A percentile compares a stretch with the other conserved stretches of the same genome.
Evolutionary conservation across 1,140 invertebrate species (phyloP).

Genomic region (Apis florea): DNA sequence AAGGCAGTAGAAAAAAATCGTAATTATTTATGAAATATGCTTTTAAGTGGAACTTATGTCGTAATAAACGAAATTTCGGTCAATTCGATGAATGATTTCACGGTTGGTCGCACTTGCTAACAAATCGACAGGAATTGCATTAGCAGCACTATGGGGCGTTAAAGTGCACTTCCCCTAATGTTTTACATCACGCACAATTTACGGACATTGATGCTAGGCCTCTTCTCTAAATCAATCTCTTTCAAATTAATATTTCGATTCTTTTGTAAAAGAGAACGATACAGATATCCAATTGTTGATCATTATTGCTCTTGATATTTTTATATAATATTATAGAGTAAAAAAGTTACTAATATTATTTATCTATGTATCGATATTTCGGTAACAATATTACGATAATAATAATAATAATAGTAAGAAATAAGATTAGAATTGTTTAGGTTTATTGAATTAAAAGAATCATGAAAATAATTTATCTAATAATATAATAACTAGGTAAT

Average conservation of each 20-base stretch:
- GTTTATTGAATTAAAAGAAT: no score
- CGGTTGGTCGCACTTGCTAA: slow-evolving; percentile 23
- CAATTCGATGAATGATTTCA: slow-evolving; percentile 27
- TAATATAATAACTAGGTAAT: no score
- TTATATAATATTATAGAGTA: no score
- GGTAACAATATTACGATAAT: background rate
- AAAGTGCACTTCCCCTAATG: slow-evolving; percentile 55
- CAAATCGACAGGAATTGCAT: slow-evolving; percentile 55
- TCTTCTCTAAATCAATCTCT: slow-evolving; percentile 11
- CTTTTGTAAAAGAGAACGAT: background rate
- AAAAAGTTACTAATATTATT: background rate
- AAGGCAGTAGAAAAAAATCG: no score
- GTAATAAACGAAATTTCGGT: background rate
- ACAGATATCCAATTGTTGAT: no score
- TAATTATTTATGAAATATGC: no score
- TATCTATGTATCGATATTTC: background rate
- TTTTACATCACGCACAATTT: slow-evolving; percentile 55
- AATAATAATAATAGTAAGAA: no score
- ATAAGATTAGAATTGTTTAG: no score
- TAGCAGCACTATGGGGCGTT: slow-evolving; percentile 40
- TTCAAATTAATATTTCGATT: background rate
- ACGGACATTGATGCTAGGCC: slow-evolving; percentile 32
- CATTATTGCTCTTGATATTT: background rate
- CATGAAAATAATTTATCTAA: no score
- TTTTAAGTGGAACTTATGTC: no score